phyloP scores from a whole-genome alignment of 2,797 vertebrate species.

The Myiothlypis coronata region DNA sequence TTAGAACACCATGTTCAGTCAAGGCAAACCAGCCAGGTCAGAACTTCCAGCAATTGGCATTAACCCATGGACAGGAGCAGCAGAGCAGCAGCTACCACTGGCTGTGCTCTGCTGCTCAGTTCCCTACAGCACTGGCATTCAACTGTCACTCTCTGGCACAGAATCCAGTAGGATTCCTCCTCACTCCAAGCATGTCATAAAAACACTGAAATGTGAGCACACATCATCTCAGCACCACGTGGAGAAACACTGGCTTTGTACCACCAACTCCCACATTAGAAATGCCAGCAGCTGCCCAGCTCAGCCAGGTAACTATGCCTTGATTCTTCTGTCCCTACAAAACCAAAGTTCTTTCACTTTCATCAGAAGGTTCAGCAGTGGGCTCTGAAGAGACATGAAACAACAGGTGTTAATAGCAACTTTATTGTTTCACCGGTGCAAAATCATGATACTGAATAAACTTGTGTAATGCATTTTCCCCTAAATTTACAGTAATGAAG shows the following conservation, averaged over 20 bases:
- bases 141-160: not conserved
- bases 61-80: not conserved
- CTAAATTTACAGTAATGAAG: slow-evolving; percentile 88
- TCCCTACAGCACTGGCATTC: not conserved
- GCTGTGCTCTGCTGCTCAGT: not conserved
- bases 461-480: slow-evolving; percentile 78
- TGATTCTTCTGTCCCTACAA: not conserved
- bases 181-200: not conserved
- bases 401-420: slow-evolving; percentile 74
- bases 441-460: slow-evolving; percentile 72
- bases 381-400: slow-evolving; percentile 41
- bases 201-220: not conserved
- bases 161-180: not conserved
- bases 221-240: not conserved
- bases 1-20: not conserved
- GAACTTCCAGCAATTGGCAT: not conserved
- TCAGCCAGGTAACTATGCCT: not conserved
- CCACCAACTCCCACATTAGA: not conserved
- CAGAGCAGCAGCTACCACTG: not conserved
- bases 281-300: not conserved
- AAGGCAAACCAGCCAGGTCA: not conserved
- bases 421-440: slow-evolving; percentile 82
- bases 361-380: not conserved
- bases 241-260: not conserved
- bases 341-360: not conserved